Evolutionary conservation across 2,888 invertebrate species (phyloP), one percentile per base, ranked within the genome.

Genomic region (Cryptocheilus praepositus): DNA sequence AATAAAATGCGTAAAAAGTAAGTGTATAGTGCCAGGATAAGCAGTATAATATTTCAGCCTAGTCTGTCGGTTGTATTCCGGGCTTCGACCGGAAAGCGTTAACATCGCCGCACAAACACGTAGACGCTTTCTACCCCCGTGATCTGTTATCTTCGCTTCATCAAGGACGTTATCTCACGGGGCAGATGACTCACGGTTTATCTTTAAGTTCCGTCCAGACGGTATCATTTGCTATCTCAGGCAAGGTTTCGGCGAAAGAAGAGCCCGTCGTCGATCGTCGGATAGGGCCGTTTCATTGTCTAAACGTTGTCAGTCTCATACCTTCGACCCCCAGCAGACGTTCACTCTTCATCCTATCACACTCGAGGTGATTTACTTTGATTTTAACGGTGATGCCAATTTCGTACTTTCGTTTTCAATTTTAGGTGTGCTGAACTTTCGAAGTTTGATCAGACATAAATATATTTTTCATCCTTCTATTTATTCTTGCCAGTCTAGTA

Each of bases 181-280:
- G 36, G 36, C 55, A 36, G 51, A 57, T 69, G 74, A 75, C 56
- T 75, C 74, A 71, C 60, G 56, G 67, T 71, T 74, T 74, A 74
- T 74, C 75, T 74, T 46, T 43, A 55, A 71, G 68, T 60, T 75
- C 61, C 54, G 36, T 52, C 71, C 64, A 69, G 75, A 75, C 71
- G 63, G 68, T 71, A 75, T 74, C 76, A 68, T 69, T 57, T 53
- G 51, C 67, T 76, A 75, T 76, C 76, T 76, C 45, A 43, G 51
- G 19, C 68, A 49, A 64, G 21, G 36, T 75, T 75, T 58, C 66
- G 59, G 66, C 67, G 73, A 73, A 66, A 5, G 54, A n/a, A 28
- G 36, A 22, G 53, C 8, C 22, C 61, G 61, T 60, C 68, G 66
- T 70, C 70, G 74, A 74, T 74, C 65, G 51, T n/a, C 61, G 63